Conservation (phyloP, 2,797 vertebrate species). For the Champsocephalus gunnari region DNA sequence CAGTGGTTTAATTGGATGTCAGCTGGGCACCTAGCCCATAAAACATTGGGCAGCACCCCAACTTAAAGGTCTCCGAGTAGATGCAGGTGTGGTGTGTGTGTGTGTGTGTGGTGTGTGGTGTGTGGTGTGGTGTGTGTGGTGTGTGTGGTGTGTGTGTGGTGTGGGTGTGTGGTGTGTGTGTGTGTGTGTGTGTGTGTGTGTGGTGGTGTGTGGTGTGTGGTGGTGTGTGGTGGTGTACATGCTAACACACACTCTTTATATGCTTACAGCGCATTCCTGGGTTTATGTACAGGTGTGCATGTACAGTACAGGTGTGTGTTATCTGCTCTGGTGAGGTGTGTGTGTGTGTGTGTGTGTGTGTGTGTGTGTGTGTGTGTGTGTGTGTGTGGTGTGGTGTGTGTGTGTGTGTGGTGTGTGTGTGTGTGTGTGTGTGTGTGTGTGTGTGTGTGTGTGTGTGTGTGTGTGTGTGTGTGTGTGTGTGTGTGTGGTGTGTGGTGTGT, state of each 20-base stretch:
- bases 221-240: too few relatives aligned
- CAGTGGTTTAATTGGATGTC: conserved; percentile 80
- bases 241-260: conserved; percentile 8
- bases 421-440: not conserved
- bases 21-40: conserved; percentile 74
- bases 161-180: conserved; percentile 8
- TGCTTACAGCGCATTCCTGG: conserved; percentile 39
- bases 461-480: not conserved
- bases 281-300: conserved; percentile 30
- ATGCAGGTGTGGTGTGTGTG: conserved; percentile 17
- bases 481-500: not conserved
- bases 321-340: not conserved
- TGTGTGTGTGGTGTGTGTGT: too few relatives aligned
- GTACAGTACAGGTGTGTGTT: conserved; percentile 5
- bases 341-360: not conserved
- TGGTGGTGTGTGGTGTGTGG: too few relatives aligned
- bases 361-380: not conserved
- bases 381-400: too few relatives aligned
- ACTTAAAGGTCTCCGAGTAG: conserved; percentile 56
- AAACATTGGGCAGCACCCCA: conserved; percentile 67
- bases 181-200: conserved; percentile 16
- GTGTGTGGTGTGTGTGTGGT: conserved; percentile 11
- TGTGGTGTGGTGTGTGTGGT: conserved; percentile 6
- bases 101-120: conserved; percentile 7
- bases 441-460: not conserved